phyloP scores from a whole-genome alignment of 2,113 vertebrate species.

The Macquaria australasica region DNA sequence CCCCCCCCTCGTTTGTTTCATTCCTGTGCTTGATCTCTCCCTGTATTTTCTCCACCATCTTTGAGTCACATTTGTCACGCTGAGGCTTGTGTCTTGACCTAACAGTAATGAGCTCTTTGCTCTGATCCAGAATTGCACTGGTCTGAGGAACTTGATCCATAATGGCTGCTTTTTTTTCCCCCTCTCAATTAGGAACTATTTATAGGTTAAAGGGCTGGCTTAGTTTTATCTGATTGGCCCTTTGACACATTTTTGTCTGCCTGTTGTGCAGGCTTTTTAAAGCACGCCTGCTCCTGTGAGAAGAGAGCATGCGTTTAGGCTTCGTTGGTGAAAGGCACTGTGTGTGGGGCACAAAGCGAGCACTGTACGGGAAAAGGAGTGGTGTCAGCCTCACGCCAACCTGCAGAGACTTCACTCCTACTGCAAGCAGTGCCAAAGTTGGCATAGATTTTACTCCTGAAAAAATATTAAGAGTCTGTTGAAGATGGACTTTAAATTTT shows the following conservation, averaged over 20 bases:
- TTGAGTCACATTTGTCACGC: slow-evolving; percentile 48
- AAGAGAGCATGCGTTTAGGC: slow-evolving; percentile 49
- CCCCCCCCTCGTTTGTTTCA: slow-evolving; percentile 52
- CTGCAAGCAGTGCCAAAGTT: slow-evolving; percentile 37
- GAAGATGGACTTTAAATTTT: slow-evolving; percentile 18
- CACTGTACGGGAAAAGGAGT: slow-evolving; percentile 73
- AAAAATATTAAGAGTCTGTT: slow-evolving; percentile 7
- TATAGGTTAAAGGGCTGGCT: slow-evolving; percentile 44
- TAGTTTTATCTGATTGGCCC: slow-evolving; percentile 70
- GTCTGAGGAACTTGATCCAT: slow-evolving; percentile 50
- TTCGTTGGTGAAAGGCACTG: slow-evolving; percentile 71
- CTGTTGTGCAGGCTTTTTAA: slow-evolving; percentile 42
- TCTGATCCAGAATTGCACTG: slow-evolving; percentile 30
- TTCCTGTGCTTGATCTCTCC: slow-evolving; percentile 44
- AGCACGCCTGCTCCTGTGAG: slow-evolving; percentile 25
- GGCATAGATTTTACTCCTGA: slow-evolving; percentile 19
- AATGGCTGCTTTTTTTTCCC: slow-evolving; percentile 38
- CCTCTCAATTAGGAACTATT: slow-evolving; percentile 55
- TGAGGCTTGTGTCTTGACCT: slow-evolving; percentile 46
- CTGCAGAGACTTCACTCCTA: slow-evolving; percentile 50
- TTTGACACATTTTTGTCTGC: slow-evolving; percentile 58
- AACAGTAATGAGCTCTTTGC: slow-evolving; percentile 61
- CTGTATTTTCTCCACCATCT: slow-evolving; percentile 35
- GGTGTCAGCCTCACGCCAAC: slow-evolving; percentile 63
- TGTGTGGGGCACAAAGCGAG: slow-evolving; percentile 78